phyloP scores from a whole-genome alignment of 2,888 invertebrate genomes.

The Lasiommata megera region DNA sequence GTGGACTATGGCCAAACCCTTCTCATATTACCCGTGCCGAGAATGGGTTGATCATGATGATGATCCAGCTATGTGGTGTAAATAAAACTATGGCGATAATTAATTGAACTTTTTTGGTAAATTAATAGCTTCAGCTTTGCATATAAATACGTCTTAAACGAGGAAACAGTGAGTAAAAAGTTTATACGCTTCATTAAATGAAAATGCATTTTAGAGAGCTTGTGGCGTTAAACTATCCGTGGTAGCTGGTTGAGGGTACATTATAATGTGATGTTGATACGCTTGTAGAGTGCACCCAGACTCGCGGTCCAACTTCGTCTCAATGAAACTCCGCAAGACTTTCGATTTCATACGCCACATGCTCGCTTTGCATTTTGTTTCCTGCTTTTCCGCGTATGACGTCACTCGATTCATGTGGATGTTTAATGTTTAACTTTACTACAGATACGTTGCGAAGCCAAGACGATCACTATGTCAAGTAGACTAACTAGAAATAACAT shows the following conservation, averaged over 20 bases:
- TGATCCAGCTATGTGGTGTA: too few relatives aligned
- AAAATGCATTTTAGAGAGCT: neutral
- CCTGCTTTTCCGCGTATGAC: conserved; percentile 73
- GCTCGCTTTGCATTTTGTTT: conserved; percentile 74
- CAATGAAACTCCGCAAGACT: conserved; percentile 77
- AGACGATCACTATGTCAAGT: too few relatives aligned
- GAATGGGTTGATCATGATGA: too few relatives aligned
- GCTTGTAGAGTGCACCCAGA: conserved; percentile 34
- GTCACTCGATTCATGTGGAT: conserved; percentile 59
- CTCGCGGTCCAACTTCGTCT: conserved; percentile 70
- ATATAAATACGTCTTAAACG: too few relatives aligned
- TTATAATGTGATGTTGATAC: conserved; percentile 4
- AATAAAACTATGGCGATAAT: too few relatives aligned
- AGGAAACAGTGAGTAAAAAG: neutral
- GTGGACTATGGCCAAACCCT: too few relatives aligned
- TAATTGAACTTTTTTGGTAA: too few relatives aligned
- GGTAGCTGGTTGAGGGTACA: neutral
- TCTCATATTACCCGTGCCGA: too few relatives aligned
- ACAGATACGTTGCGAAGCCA: neutral
- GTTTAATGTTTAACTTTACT: conserved; percentile 15
- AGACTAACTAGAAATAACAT: too few relatives aligned
- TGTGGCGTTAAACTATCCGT: neutral
- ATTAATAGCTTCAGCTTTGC: too few relatives aligned
- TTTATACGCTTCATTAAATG: too few relatives aligned
- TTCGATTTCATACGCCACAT: conserved; percentile 80